A percentile compares a stretch with the other conserved stretches of the same genome.
These are phyloP conservation scores for Mesochorus sp. DNA, from an alignment of 2,888 invertebrate species.

Conservation along the genomic window DNA sequence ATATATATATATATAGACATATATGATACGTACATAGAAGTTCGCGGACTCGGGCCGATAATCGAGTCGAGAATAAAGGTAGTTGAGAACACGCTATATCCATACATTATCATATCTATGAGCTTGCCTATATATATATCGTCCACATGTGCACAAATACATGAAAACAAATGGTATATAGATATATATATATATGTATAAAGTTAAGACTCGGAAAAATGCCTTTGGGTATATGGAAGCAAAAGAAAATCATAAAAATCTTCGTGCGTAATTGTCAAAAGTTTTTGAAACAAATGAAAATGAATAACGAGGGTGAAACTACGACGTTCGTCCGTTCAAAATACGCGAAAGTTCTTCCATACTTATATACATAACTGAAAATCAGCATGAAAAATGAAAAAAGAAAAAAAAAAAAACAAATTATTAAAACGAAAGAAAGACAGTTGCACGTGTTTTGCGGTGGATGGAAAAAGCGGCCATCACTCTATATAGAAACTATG, in stretches of 20 bases:
- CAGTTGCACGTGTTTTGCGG: not conserved
- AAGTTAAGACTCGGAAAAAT: too few species aligned
- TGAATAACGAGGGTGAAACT: constrained; percentile 18
- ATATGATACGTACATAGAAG: too few species aligned
- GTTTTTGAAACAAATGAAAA: not conserved
- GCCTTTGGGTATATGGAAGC: too few species aligned
- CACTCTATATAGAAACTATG: not conserved
- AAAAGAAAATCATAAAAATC: not conserved
- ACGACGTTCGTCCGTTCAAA: not conserved
- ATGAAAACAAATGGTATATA: too few species aligned
- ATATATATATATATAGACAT: too few species aligned
- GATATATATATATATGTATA: too few species aligned
- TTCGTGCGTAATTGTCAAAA: not conserved
- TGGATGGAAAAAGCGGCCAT: constrained; percentile 8
- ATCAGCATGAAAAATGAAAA: not conserved
- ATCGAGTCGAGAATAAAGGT: constrained; percentile 30
- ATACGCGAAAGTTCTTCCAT: constrained; percentile 28
- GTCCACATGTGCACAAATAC: not conserved
- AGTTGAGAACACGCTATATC: constrained; percentile 8
- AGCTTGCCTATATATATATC: not conserved
- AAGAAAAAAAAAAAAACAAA: constrained; percentile 14
- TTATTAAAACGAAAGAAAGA: constrained; percentile 16
- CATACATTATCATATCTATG: constrained; percentile 7
- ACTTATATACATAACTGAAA: constrained; percentile 18
- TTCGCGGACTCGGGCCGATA: constrained; percentile 20